These are phyloP conservation scores for Drosophila tsacasi DNA, from an alignment of 1,140 invertebrate species.

Conservation along the genomic window DNA sequence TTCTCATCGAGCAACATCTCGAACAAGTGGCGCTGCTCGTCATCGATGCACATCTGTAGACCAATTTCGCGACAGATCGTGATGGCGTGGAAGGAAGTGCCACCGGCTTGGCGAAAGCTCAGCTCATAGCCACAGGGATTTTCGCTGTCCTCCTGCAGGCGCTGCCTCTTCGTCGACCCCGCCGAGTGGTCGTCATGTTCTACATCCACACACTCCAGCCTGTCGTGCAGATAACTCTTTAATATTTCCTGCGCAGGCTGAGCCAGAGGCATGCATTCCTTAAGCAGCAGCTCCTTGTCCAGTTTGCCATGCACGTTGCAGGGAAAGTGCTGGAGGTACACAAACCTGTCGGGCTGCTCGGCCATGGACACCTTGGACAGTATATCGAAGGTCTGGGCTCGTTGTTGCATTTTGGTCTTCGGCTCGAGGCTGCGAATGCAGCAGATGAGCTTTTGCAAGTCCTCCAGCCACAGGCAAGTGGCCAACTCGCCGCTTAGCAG, in stretches of 20 bases:
- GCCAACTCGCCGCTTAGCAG: conserved; percentile 48
- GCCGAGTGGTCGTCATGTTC: conserved; percentile 1
- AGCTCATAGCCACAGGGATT: conserved; percentile 36
- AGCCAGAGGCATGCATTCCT: conserved; percentile 56
- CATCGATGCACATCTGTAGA: conserved; percentile 53
- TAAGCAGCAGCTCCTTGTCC: conserved; percentile 54
- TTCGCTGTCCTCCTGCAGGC: conserved; percentile 9
- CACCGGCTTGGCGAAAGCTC: conserved; percentile 69
- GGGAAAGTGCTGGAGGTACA: conserved; percentile 83
- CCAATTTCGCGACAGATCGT: conserved; percentile 68
- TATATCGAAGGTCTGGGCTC: conserved; percentile 66
- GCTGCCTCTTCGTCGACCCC: conserved; percentile 23
- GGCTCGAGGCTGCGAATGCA: conserved; percentile 56
- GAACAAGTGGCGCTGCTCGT: conserved; percentile 61
- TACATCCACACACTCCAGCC: conserved; percentile 59
- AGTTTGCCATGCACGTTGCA: conserved; percentile 86
- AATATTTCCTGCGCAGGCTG: conserved; percentile 64
- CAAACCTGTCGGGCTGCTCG: conserved; percentile 85
- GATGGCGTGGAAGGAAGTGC: conserved; percentile 79
- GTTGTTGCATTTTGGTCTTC: conserved; percentile 62
- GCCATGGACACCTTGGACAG: conserved; percentile 51
- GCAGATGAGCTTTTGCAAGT: conserved; percentile 67
- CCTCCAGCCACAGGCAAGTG: conserved; percentile 53
- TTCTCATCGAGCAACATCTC: conserved; percentile 57
- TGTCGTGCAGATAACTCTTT: conserved; percentile 62